A percentile compares a stretch with the other conserved stretches of the same genome.
Evolutionary conservation across 2,888 invertebrate species (phyloP).

Genomic region (Hedya salicella): DNA sequence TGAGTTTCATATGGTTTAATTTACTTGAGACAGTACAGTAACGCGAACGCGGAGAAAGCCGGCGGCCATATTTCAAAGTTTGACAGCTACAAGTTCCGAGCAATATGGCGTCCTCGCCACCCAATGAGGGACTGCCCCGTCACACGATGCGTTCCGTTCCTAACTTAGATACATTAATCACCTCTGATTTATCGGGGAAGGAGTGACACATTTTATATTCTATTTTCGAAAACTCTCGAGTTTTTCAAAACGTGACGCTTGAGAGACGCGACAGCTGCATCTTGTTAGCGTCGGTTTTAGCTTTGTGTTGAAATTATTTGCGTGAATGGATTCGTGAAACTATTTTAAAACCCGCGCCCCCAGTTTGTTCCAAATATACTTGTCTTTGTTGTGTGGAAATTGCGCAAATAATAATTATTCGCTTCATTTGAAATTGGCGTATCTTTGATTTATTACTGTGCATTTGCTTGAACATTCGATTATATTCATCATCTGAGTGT

Average conservation of each 20-base stretch:
- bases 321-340: slow-evolving; percentile 69
- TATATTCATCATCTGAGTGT: slow-evolving; percentile 63
- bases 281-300: slow-evolving; percentile 79
- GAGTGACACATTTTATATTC: slow-evolving; percentile 85
- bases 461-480: slow-evolving; percentile 67
- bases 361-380: slow-evolving; percentile 56
- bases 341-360: slow-evolving; percentile 62
- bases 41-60: slow-evolving; percentile 70
- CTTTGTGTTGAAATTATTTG: slow-evolving; percentile 80
- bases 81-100: slow-evolving; percentile 83
- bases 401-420: slow-evolving; percentile 73
- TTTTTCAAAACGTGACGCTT: slow-evolving; percentile 81
- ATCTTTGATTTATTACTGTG: slow-evolving; percentile 72
- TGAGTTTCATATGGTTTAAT: slow-evolving; percentile 63
- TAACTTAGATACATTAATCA: slow-evolving; percentile 80
- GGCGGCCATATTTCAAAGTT: slow-evolving; percentile 81
- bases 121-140: slow-evolving; percentile 82
- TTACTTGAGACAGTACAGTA: slow-evolving; percentile 77
- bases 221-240: slow-evolving; percentile 82
- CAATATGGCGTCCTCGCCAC: slow-evolving; percentile 84
- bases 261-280: slow-evolving; percentile 81
- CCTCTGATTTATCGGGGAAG: slow-evolving; percentile 81
- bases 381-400: slow-evolving; percentile 66
- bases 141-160: slow-evolving; percentile 76
- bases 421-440: slow-evolving; percentile 68